phyloP scores from a whole-genome alignment of 2,113 vertebrate genomes.

The Spizaetus ornatus region DNA sequence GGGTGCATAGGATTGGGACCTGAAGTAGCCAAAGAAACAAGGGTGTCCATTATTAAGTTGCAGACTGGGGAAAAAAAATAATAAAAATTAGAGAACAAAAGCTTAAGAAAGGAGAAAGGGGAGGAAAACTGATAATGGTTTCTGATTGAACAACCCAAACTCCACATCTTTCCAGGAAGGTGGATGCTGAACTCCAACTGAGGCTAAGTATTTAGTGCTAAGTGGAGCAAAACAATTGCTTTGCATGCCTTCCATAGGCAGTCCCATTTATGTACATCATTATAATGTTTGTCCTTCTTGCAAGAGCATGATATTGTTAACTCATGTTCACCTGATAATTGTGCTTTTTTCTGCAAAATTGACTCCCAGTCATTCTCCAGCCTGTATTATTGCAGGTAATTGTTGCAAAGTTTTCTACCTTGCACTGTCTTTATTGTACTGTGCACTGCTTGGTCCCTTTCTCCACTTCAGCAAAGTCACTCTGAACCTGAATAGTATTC shows the following conservation, averaged over 20 bases:
- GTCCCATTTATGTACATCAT: neutral
- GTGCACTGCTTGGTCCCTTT: neutral
- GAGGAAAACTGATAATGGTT: neutral
- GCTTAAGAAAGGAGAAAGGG: neutral
- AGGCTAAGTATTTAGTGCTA: neutral
- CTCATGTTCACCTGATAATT: neutral
- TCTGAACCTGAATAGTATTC: neutral
- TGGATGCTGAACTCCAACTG: neutral
- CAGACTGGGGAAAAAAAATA: neutral
- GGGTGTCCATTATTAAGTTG: fast-evolving
- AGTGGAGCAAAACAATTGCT: neutral
- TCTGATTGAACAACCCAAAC: neutral
- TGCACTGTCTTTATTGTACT: neutral
- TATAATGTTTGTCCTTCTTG: neutral
- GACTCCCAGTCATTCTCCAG: neutral
- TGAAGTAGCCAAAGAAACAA: neutral
- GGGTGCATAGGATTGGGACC: no score
- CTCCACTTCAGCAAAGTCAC: neutral
- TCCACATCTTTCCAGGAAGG: neutral
- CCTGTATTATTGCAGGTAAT: neutral
- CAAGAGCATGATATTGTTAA: neutral
- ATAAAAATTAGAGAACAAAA: neutral
- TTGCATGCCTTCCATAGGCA: neutral
- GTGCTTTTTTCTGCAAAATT: neutral
- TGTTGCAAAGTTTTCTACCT: neutral